These are phyloP conservation scores for Armadillidium nasatum DNA, from an alignment of 1,140 invertebrate species.

Conservation along the genomic window DNA sequence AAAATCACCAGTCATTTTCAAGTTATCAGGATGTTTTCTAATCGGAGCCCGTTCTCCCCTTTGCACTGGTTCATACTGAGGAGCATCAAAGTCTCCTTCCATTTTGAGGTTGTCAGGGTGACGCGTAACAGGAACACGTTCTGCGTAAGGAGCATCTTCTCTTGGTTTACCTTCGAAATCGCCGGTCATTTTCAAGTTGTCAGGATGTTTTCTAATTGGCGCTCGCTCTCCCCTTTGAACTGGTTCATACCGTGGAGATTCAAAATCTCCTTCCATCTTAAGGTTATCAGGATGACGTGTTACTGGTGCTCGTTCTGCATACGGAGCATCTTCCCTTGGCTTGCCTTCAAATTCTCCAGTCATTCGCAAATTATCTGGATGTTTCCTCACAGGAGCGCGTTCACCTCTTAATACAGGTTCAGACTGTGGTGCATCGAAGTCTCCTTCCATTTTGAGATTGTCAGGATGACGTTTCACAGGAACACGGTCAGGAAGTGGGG, in stretches of 20 bases:
- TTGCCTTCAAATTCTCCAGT: constrained; percentile 53
- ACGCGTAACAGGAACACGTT: constrained; percentile 51
- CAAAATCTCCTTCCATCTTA: constrained; percentile 32
- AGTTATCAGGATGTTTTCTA: constrained; percentile 34
- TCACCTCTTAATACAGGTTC: constrained; percentile 49
- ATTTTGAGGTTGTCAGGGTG: constrained; percentile 57
- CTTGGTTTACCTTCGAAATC: constrained; percentile 52
- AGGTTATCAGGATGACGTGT: constrained; percentile 31
- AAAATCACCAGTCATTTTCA: constrained; percentile 54
- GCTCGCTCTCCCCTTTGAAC: constrained; percentile 48
- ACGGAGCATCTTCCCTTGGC: constrained; percentile 29
- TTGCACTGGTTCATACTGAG: neutral
- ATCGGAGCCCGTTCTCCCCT: constrained; percentile 50
- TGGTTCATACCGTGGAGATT: neutral
- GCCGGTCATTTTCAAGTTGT: constrained; percentile 59
- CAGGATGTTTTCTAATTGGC: constrained; percentile 50
- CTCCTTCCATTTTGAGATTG: constrained; percentile 61
- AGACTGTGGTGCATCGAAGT: constrained; percentile 49
- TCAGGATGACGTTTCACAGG: constrained; percentile 51
- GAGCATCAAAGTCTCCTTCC: constrained; percentile 48
- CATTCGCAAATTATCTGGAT: constrained; percentile 56
- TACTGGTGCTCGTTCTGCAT: constrained; percentile 36
- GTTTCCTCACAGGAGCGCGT: constrained; percentile 51
- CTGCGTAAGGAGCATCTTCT: constrained; percentile 46
- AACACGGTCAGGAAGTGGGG: constrained; percentile 24